Evolutionary conservation across 2,797 vertebrate species (phyloP).

Genomic region (Halcyon leucocephala): DNA sequence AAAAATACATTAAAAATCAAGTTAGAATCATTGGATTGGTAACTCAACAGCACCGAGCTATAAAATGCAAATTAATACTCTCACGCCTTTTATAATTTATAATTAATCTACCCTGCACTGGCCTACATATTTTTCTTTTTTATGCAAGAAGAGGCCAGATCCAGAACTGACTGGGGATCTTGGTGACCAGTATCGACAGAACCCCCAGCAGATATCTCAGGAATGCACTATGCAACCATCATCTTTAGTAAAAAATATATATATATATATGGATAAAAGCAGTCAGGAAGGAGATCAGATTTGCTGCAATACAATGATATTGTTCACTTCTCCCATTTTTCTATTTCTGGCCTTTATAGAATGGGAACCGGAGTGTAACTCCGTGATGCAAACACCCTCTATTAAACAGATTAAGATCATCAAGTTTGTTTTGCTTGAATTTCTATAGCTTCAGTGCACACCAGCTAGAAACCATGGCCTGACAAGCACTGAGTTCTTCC

Average conservation of each 20-base stretch:
- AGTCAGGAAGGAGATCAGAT: neutral
- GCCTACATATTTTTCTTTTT: neutral
- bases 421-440: neutral
- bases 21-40: neutral
- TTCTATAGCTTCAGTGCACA: neutral
- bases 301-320: neutral
- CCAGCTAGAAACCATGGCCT: neutral
- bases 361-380: neutral
- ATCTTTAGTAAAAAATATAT: neutral
- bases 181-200: neutral
- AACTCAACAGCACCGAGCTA: neutral
- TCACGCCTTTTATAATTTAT: neutral
- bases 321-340: neutral
- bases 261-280: neutral
- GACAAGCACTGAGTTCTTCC: neutral
- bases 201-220: neutral
- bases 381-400: neutral
- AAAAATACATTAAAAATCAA: neutral
- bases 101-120: neutral
- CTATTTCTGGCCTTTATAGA: neutral
- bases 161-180: accelerated
- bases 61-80: neutral
- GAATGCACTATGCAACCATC: neutral
- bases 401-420: neutral
- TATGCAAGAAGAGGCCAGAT: neutral